Base-by-base conservation (phyloP, 2,797 vertebrate species). In the Ambastaia sidthimunki region DNA sequence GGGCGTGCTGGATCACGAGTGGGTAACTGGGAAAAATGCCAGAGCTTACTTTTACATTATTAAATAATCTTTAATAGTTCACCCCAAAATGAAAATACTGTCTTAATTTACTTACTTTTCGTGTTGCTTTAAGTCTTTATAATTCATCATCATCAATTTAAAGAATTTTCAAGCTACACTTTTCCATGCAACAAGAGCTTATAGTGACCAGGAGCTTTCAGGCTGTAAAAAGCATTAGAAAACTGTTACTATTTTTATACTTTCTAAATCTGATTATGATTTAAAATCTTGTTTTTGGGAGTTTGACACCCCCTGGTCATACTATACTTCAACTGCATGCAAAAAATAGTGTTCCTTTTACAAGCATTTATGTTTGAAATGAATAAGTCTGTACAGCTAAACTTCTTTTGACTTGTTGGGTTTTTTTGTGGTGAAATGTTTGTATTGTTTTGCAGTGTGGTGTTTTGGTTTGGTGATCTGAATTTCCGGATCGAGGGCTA, bases 381-480 rank as follows among this genome's bases (percentile, higher is more conserved):
- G 21, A 60, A 13, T 23, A 31, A 41, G 7, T 80, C 50, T 67
- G 16, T 74, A 18, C n/a, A 25, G 13, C 62, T 57, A 7, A 66
- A 73, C 4, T n/a, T 41, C 16, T 19, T 4, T 28, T 67, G 62
- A 68, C 11, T 18, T 23, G 19, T 72, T 75, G 4, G n/a, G 9
- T 23, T 28, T 81, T 21, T 54, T 25, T 7, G 7, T 63, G 16
- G 15, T 63, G 15, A 71, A 23, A 5, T 57, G 3, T 6, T 19
- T 62, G 52, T 18, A 41, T 73, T 72, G 34, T 76, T 68, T 44
- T 7, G 1, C 88, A 99, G 98, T 83, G 94, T 99, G 0, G 94
- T 99, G 62, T 99, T 99, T 91, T 99, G 98, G 97, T 98, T 99
- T 48, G 98, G 98, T 62, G 98, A 99, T 88, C 93, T 99, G 85